These are phyloP conservation scores for Bradypodion pumilum DNA, from an alignment of 2,797 vertebrate species.

Conservation along the genomic window DNA sequence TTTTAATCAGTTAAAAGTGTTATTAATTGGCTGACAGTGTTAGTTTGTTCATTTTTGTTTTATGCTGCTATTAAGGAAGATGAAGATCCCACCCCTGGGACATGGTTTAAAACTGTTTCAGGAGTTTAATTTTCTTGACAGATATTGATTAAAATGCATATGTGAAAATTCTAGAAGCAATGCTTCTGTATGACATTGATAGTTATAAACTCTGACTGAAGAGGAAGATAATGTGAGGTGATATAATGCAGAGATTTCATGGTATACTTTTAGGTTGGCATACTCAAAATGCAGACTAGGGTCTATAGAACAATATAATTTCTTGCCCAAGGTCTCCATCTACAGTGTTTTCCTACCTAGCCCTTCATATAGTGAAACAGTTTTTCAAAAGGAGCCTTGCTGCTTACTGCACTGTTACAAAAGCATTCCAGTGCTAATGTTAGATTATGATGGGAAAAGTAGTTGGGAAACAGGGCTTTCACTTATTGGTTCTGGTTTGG, in stretches of 20 bases:
- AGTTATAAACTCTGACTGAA: slow-evolving; percentile 48
- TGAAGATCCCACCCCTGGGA: slow-evolving; percentile 30
- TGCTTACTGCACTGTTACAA: too few relatives aligned
- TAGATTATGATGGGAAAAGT: not conserved
- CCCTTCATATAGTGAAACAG: not conserved
- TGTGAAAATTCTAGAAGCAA: slow-evolving; percentile 72
- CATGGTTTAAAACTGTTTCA: slow-evolving; percentile 53
- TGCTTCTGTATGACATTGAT: slow-evolving; percentile 59
- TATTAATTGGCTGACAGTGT: not conserved
- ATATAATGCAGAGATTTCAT: not conserved
- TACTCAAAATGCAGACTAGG: not conserved
- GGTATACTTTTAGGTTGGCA: not conserved
- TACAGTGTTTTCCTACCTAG: not conserved
- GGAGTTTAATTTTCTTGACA: slow-evolving; percentile 69
- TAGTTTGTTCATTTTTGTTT: not conserved
- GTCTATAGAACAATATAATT: not conserved
- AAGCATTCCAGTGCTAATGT: not conserved
- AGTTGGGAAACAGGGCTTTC: not conserved
- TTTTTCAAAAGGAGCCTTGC: not conserved
- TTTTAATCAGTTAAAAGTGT: not conserved
- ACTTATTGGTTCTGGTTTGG: not conserved
- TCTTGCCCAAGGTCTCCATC: not conserved
- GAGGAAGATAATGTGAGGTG: slow-evolving; percentile 38
- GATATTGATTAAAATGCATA: slow-evolving; percentile 68
- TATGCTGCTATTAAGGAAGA: accelerated